Base-by-base conservation (phyloP, 2,888 invertebrate species). In the Cataglyphis rosenhaueri region DNA sequence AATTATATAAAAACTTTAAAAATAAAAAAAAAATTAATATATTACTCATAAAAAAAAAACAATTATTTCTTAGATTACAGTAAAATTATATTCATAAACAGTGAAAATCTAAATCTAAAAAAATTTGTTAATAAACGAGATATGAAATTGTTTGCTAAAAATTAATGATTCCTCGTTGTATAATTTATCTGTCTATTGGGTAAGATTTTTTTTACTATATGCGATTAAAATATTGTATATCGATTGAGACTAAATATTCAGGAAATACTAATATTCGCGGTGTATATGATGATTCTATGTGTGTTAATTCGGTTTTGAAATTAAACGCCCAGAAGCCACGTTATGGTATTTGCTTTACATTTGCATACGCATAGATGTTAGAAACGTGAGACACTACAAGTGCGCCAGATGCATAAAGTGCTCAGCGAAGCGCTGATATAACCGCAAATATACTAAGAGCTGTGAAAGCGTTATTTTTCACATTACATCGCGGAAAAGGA, bases 391-490 rank as follows among this genome's bases (percentile, higher is more conserved):
- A 68, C 32, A 52, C 21, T 21, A 35, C 71, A 15, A 65, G 38
- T 57, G 10, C 41, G 21, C n/a, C 38, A 41, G 35, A 70, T 78
- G 55, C 70, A 79, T 44, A 59, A 71, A 79, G 59, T 44, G 29
- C 32, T 44, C 59, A 8, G 25, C 18, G 12, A 35, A 79, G 32
- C 41, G 71, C 44, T 25, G 35, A 32, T 44, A 48, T 71, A 79
- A 71, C 57, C 44, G 59, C 44, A n/a, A 12, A 12, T 44, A 52
- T n/a, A 71, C 62, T 76, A 82, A 76, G 57, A 83, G 73, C 83
- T 41, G n/a, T 78, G 48, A 68, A 83, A 83, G 62, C 44, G 68
- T 44, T 66, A 83, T 84, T 78, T 84, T 66, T 83, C 79, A 68
- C 61, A 68, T 48, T 65, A 74, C 66, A 74, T 76, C 65, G 44